These are phyloP conservation scores for Phrixothrix hirtus DNA, from an alignment of 2,888 invertebrate species.

Conservation along the genomic window DNA sequence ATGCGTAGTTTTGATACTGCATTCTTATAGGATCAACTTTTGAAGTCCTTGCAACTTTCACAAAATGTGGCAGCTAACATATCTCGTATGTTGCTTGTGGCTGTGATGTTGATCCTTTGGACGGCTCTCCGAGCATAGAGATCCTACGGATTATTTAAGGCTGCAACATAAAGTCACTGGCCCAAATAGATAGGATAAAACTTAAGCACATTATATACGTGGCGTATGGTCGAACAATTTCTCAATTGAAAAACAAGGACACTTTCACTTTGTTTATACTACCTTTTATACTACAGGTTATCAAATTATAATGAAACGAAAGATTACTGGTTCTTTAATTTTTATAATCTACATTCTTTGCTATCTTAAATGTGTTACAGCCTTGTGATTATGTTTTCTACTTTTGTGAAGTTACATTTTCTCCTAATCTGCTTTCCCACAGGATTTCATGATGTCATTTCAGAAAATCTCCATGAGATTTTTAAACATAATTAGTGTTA, in stretches of 20 bases:
- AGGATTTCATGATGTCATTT: no score
- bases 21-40: slow-evolving; percentile 35
- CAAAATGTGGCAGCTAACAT: slow-evolving; percentile 43
- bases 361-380: no score
- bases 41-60: slow-evolving; percentile 38
- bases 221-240: slow-evolving; percentile 37
- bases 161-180: slow-evolving; percentile 42
- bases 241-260: slow-evolving; percentile 13
- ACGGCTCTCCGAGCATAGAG: slow-evolving; percentile 37
- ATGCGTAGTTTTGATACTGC: neutral
- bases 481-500: no score
- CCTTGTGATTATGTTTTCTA: no score
- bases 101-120: slow-evolving; percentile 45
- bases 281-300: no score
- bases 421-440: no score
- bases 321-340: neutral
- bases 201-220: slow-evolving; percentile 44
- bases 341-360: no score
- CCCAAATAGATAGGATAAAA: slow-evolving; percentile 48
- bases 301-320: no score
- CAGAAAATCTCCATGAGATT: no score
- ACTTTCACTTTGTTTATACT: neutral
- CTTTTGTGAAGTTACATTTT: no score
- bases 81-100: slow-evolving; percentile 46
- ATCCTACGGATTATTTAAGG: slow-evolving; percentile 46